These are phyloP conservation scores for Caenorhabditis latens DNA, from an alignment of 1,140 invertebrate genomes.

Conservation along the genomic window DNA sequence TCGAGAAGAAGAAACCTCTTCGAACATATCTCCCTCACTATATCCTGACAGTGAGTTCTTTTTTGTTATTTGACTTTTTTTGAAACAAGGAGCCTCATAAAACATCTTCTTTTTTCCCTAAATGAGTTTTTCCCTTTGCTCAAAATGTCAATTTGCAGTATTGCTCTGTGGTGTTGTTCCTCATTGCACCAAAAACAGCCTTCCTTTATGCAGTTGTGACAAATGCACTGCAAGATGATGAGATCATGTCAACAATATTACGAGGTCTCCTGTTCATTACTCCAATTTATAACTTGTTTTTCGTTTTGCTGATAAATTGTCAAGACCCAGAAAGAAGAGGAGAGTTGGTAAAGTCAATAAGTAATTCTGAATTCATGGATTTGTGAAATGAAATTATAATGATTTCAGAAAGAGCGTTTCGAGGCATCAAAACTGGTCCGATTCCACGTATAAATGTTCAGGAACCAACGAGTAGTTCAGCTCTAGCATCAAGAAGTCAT, in stretches of 20 bases:
- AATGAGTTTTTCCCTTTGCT: neutral
- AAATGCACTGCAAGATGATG: neutral
- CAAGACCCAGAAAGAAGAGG: slow-evolving; percentile 17
- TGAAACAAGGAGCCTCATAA: neutral
- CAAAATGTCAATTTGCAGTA: slow-evolving; percentile 34
- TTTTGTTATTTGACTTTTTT: neutral
- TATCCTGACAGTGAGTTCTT: slow-evolving; percentile 7
- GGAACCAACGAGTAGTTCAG: slow-evolving; percentile 11
- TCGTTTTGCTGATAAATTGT: slow-evolving; percentile 13
- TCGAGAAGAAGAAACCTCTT: neutral
- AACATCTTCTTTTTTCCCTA: neutral
- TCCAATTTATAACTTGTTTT: slow-evolving; percentile 3
- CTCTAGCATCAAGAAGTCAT: neutral
- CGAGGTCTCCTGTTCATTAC: neutral
- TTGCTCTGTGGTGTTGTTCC: slow-evolving; percentile 11
- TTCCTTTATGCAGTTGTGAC: neutral
- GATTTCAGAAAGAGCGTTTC: neutral
- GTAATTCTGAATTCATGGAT: neutral
- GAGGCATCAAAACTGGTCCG: neutral
- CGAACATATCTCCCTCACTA: neutral
- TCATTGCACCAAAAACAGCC: neutral
- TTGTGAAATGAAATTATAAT: neutral
- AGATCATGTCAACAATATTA: neutral
- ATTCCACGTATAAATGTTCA: slow-evolving; percentile 8
- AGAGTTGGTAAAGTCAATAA: neutral